Evolutionary conservation across 1,140 invertebrate genomes (phyloP).

Genomic region (Hyposmocoma kahamanoa): DNA sequence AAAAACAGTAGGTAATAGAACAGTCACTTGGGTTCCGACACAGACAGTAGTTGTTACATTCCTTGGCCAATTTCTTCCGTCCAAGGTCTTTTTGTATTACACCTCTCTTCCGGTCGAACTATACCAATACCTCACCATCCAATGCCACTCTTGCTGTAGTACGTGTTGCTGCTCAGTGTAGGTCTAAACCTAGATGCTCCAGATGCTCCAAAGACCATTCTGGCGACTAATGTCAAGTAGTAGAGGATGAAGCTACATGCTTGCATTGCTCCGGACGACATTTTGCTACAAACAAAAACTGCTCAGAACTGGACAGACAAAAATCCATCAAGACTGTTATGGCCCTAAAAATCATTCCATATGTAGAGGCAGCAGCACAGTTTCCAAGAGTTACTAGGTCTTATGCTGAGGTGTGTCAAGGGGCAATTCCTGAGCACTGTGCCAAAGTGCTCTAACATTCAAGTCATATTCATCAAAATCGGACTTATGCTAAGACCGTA

Average conservation of each 20-base stretch:
- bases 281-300: neutral
- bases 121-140: conserved; percentile 12
- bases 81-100: conserved; percentile 10
- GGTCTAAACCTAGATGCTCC: conserved; percentile 11
- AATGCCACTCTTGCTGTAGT: conserved; percentile 4
- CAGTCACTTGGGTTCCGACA: neutral
- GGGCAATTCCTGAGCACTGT: neutral
- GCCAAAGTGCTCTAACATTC: too few relatives aligned
- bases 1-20: neutral
- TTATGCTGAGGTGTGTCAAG: neutral
- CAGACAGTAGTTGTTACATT: conserved; percentile 15
- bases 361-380: neutral
- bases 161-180: conserved; percentile 5
- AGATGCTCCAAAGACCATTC: conserved; percentile 9
- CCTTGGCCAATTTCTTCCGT: conserved; percentile 13
- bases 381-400: neutral
- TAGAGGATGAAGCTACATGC: neutral
- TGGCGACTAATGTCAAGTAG: conserved; percentile 1
- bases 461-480: too few relatives aligned
- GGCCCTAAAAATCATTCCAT: neutral
- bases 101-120: conserved; percentile 11
- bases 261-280: conserved; percentile 7
- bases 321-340: neutral
- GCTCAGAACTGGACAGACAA: conserved; percentile 8
- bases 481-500: neutral